phyloP scores from a whole-genome alignment of 2,113 vertebrate genomes.

The Onychorhynchus coronatus region DNA sequence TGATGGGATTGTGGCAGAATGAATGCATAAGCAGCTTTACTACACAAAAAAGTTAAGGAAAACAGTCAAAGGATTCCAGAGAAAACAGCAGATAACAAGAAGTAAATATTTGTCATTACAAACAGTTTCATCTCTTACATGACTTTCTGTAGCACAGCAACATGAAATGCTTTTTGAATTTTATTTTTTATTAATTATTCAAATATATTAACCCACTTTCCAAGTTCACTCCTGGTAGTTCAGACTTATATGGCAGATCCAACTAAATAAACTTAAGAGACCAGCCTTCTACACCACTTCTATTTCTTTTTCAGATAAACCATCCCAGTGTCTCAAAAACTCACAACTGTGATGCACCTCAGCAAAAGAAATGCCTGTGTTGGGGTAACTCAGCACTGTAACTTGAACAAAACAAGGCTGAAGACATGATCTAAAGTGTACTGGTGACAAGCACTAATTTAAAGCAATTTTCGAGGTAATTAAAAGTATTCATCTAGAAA shows the following conservation, averaged over 20 bases:
- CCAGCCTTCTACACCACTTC: neutral
- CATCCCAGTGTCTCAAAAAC: neutral
- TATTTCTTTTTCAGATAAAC: neutral
- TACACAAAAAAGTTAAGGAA: conserved; percentile 62
- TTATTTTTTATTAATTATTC: neutral
- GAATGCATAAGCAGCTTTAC: conserved; percentile 66
- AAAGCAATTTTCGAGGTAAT: neutral
- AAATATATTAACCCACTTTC: neutral
- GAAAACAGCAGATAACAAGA: conserved; percentile 15
- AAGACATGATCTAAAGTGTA: neutral
- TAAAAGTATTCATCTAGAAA: neutral
- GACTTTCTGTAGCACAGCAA: neutral
- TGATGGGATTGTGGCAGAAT: conserved; percentile 74
- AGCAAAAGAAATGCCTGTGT: neutral
- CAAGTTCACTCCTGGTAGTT: neutral
- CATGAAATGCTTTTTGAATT: neutral
- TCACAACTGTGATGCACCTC: neutral
- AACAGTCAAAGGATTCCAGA: conserved; percentile 60
- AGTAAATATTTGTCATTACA: neutral
- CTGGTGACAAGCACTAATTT: neutral
- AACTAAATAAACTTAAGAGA: neutral
- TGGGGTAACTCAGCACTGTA: neutral
- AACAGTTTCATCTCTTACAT: neutral
- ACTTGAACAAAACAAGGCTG: neutral
- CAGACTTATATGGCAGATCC: neutral